Evolutionary conservation across 2,888 invertebrate species (phyloP).

Genomic region (Malachius bipustulatus): DNA sequence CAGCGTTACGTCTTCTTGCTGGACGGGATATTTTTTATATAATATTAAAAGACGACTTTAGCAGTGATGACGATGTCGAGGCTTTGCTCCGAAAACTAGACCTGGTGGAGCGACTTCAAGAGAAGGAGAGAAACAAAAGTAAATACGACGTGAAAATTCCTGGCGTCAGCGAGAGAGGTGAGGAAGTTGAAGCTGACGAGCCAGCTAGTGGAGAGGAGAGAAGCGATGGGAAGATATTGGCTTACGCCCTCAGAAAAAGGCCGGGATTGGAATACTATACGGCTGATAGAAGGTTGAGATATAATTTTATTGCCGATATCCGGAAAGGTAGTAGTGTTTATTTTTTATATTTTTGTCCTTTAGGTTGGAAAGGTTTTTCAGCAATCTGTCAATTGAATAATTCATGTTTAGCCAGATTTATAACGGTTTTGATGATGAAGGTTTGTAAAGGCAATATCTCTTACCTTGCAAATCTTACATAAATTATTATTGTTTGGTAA

Average conservation of each 20-base stretch:
- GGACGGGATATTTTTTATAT: not conserved
- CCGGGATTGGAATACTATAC: not conserved
- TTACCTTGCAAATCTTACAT: too few relatives aligned
- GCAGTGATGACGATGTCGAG: not conserved
- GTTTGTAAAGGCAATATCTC: too few relatives aligned
- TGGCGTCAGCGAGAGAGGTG: not conserved
- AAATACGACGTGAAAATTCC: not conserved
- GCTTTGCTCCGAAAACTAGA: not conserved
- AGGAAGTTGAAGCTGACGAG: not conserved
- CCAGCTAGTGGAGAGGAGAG: not conserved
- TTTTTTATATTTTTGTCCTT: not conserved
- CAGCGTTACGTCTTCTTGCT: not conserved
- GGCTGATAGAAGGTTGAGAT: not conserved
- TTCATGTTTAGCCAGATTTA: too few relatives aligned
- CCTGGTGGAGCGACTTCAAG: not conserved
- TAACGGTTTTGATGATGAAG: too few relatives aligned
- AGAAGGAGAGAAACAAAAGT: conserved; percentile 3
- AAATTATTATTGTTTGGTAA: too few relatives aligned
- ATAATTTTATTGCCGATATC: not conserved
- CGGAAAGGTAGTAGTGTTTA: conserved; percentile 1
- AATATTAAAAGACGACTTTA: not conserved
- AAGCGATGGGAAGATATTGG: not conserved
- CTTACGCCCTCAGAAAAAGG: not conserved
- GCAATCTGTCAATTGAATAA: too few relatives aligned
- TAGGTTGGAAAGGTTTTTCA: not conserved